Base-by-base conservation (phyloP, 2,113 vertebrate genomes). In the Rhynchopsitta pachyrhyncha region DNA sequence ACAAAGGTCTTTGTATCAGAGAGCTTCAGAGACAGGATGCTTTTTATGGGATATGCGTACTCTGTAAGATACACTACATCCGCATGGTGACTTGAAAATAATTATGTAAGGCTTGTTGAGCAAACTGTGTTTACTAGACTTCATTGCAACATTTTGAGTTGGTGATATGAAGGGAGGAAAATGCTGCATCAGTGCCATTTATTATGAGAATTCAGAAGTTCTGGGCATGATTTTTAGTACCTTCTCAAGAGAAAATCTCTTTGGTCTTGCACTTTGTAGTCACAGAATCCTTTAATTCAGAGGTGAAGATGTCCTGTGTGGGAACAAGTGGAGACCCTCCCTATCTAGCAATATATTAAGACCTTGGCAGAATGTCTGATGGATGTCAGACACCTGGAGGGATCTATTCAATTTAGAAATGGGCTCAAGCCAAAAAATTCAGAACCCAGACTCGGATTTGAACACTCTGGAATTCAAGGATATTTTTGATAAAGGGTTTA, bases 321-420 rank as follows among this genome's bases (percentile, higher is more conserved):
- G 4, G 69, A 67, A 92, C 76, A 75, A 84, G 37, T 41, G 44
- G 88, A 78, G 86, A 66, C 55, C 27, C 27, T 84, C 86, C 35
- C 76, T 79, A 33, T 84, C 71, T 86, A 90, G 85, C 82, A 60
- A 70, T 86, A 44, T 86, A 88, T 94, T 95, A 79, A 97, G 95
- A 96, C 27, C 82, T 94, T 93, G 93, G 93, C 90, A 94, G 94
- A 74, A 73, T 77, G 29, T 68, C 80, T 93, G 81, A 76, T 88
- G 67, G 47, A 55, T 97, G 88, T 90, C 95, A 95, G 96, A 97
- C 92, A 97, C 97, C 97, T 97, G 94, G 94, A 95, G 96, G 81
- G 81, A 90, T 95, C 66, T 88, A 75, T 95, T 94, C 93, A 78
- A 79, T 89, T 96, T 96, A 94, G 66, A 95, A 90, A 90, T 96